Evolutionary conservation across 2,113 vertebrate genomes (phyloP).

Genomic region (Coryphaenoides rupestris): DNA sequence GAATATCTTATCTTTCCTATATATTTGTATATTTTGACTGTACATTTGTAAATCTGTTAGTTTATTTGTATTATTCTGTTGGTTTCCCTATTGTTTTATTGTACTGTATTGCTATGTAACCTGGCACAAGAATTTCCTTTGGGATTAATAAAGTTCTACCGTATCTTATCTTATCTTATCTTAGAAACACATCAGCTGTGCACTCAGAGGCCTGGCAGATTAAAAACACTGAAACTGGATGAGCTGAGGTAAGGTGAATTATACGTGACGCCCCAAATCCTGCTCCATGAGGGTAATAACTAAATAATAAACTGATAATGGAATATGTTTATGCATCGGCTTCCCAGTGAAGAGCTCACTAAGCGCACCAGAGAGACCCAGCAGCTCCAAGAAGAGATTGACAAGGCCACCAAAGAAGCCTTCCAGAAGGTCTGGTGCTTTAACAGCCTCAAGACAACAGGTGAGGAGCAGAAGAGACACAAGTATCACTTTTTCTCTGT

Average conservation of each 20-base stretch:
- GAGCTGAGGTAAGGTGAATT: conserved; percentile 46
- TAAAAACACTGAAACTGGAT: conserved; percentile 41
- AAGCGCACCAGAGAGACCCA: conserved; percentile 58
- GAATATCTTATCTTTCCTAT: no score
- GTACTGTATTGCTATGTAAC: no score
- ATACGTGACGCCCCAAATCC: background rate
- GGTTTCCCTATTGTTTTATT: no score
- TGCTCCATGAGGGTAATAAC: no score
- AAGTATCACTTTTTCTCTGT: background rate
- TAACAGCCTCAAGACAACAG: background rate
- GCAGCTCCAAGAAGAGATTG: conserved; percentile 60
- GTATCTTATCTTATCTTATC: no score
- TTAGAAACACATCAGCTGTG: conserved; percentile 9
- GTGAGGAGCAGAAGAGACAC: no score
- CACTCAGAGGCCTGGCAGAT: conserved; percentile 13
- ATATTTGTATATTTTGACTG: no score
- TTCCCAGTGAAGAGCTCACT: conserved; percentile 55
- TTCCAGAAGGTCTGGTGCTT: conserved; percentile 47
- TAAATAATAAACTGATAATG: no score
- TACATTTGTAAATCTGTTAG: no score
- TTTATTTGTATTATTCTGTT: no score
- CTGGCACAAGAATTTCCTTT: no score
- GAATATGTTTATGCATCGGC: background rate
- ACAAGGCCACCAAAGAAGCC: conserved; percentile 53
- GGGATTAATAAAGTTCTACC: no score